A percentile compares a stretch with the other conserved stretches of the same genome.
phyloP scores from a whole-genome alignment of 2,888 invertebrate species.

The Leptogaster cylindrica region DNA sequence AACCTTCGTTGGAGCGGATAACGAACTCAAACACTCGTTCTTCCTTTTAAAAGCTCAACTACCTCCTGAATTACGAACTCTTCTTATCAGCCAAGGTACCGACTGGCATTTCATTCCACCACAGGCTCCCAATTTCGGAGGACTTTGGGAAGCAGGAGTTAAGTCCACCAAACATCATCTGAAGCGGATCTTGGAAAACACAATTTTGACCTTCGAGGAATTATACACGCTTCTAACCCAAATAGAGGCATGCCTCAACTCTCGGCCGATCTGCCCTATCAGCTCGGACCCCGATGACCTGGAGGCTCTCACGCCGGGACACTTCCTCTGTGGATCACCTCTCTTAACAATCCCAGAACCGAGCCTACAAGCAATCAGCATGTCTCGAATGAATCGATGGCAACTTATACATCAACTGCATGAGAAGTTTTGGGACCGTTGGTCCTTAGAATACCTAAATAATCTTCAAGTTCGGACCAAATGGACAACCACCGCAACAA shows the following conservation, averaged over 20 bases:
- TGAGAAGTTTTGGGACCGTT: neutral
- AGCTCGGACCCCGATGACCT: neutral
- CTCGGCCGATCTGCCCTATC: neutral
- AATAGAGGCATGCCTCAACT: neutral
- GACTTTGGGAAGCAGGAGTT: no score
- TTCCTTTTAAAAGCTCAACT: neutral
- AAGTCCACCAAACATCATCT: no score
- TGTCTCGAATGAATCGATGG: neutral
- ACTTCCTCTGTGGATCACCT: neutral
- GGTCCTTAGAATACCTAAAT: neutral
- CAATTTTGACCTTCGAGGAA: neutral
- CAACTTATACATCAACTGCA: neutral
- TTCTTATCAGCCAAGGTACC: no score
- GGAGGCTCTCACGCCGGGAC: no score
- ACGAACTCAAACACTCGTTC: neutral
- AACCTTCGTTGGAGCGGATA: conserved; percentile 2
- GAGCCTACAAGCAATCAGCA: no score
- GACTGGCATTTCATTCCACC: no score
- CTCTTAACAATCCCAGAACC: neutral
- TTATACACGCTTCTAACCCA: neutral
- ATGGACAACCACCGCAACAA: neutral
- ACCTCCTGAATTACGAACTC: no score
- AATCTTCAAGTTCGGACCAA: neutral
- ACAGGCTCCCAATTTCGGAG: no score
- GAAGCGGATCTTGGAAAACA: no score